Evolutionary conservation across 2,888 invertebrate genomes (phyloP).

Genomic region (Torymus auratus): DNA sequence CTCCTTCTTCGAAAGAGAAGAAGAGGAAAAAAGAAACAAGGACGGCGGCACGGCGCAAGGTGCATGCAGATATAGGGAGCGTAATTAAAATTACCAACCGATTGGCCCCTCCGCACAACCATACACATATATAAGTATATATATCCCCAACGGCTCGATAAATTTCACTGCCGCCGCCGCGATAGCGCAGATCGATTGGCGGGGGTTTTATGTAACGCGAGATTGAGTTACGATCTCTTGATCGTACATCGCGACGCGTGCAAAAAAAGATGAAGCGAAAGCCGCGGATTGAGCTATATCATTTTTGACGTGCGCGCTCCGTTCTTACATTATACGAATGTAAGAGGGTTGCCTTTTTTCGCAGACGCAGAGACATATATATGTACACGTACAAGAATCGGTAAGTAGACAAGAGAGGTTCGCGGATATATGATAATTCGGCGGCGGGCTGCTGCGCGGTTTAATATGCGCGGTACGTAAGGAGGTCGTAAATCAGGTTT

Average conservation of each 20-base stretch:
- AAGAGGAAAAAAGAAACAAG: neutral
- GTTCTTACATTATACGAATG: constrained; percentile 44
- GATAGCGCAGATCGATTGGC: neutral
- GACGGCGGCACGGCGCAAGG: neutral
- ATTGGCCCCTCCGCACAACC: constrained; percentile 7
- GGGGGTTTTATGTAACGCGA: neutral
- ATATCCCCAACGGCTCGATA: neutral
- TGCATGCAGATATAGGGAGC: neutral
- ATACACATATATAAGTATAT: neutral
- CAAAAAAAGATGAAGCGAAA: neutral
- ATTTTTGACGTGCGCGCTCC: constrained; percentile 21
- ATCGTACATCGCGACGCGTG: neutral
- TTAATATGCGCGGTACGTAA: too few relatives aligned
- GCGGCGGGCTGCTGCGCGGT: too few relatives aligned
- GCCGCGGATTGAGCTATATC: constrained; percentile 31
- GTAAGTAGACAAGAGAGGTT: too few relatives aligned
- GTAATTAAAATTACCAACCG: constrained; percentile 33
- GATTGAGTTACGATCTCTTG: constrained; percentile 34
- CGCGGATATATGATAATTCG: too few relatives aligned
- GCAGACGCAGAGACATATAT: too few relatives aligned
- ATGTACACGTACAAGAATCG: too few relatives aligned
- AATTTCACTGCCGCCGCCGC: constrained; percentile 15
- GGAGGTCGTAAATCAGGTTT: too few relatives aligned
- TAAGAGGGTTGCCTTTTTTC: neutral
- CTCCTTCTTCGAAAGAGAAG: neutral